Conservation (phyloP, 2,797 vertebrate species). For the Muscicapa striata region DNA sequence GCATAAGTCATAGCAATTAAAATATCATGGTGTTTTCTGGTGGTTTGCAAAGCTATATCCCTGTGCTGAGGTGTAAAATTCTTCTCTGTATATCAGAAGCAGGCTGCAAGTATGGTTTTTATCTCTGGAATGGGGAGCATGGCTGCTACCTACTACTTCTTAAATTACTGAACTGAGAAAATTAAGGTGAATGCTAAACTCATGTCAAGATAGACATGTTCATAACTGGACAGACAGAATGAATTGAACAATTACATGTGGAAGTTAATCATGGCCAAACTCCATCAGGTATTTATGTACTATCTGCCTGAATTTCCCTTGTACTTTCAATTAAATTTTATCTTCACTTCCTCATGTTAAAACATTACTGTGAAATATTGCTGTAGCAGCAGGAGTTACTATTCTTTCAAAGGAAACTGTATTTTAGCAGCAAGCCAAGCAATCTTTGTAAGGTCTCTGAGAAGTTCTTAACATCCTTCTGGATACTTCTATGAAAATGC, state of each 20-base stretch:
- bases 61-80: background rate
- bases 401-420: background rate
- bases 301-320: background rate
- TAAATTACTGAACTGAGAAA: background rate
- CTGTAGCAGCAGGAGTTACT: background rate
- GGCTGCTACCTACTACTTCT: background rate
- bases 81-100: background rate
- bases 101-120: background rate
- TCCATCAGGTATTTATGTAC: background rate
- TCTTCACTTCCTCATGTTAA: background rate
- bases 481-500: background rate
- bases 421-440: conserved; percentile 3
- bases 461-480: background rate
- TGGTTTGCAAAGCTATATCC: background rate
- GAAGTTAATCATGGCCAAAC: background rate
- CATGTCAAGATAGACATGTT: background rate
- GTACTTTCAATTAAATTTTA: conserved; percentile 39
- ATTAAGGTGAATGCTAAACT: background rate
- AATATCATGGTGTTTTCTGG: background rate
- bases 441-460: background rate
- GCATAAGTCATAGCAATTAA: background rate
- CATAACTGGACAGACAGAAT: background rate
- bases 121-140: background rate
- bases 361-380: background rate
- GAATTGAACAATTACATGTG: background rate